phyloP scores from a whole-genome alignment of 2,113 vertebrate genomes.

The Prietella phreatophila region DNA sequence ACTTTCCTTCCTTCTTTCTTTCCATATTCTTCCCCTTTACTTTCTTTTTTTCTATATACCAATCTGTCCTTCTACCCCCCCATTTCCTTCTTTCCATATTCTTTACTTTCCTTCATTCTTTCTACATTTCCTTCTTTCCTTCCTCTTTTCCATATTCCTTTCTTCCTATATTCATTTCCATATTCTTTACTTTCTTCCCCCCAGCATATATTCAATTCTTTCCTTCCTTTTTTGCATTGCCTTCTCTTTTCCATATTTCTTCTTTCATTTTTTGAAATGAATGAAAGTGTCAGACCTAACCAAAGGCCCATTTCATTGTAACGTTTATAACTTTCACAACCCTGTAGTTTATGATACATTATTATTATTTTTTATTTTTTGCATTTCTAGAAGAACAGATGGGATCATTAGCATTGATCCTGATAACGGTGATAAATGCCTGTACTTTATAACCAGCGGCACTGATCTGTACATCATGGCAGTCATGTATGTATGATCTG shows the following conservation, averaged over 20 bases:
- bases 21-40: too few species aligned
- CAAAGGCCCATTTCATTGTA: neutral
- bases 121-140: neutral
- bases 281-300: neutral
- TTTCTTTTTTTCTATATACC: too few species aligned
- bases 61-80: too few species aligned
- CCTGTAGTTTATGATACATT: neutral
- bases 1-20: neutral
- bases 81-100: neutral
- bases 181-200: neutral
- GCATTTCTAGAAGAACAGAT: constrained; percentile 37
- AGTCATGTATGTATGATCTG: constrained; percentile 20
- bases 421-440: constrained; percentile 56
- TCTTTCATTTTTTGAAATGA: neutral
- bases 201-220: neutral
- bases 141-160: neutral
- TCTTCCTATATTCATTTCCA: neutral
- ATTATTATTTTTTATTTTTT: constrained; percentile 34
- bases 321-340: neutral
- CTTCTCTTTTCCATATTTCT: neutral
- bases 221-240: neutral
- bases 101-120: too few species aligned
- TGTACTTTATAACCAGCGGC: constrained; percentile 39
- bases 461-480: neutral
- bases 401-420: constrained; percentile 54